Conservation (phyloP, 2,888 invertebrate genomes). For the Patella ulyssiponensis region DNA sequence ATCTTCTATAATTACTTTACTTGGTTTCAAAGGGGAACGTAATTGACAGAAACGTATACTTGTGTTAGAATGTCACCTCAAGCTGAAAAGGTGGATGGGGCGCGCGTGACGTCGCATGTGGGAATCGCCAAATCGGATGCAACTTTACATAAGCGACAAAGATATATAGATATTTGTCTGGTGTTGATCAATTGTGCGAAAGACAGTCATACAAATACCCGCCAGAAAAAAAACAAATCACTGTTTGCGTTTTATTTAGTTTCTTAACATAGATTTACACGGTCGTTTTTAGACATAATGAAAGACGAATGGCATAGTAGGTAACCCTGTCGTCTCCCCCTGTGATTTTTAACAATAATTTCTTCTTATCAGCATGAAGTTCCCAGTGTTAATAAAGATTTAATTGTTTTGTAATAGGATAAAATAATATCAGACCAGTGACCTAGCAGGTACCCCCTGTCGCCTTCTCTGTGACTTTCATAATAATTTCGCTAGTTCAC, state of each 20-base stretch:
- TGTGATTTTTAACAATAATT: too few species aligned
- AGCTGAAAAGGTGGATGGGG: background rate
- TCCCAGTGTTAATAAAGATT: too few species aligned
- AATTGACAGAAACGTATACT: conserved; percentile 8
- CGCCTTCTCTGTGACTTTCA: too few species aligned
- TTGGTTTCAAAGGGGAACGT: background rate
- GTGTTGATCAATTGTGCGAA: background rate
- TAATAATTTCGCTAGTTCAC: too few species aligned
- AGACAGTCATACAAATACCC: background rate
- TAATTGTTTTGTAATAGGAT: background rate
- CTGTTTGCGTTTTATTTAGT: background rate
- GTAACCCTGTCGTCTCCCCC: background rate
- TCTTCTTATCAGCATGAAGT: too few species aligned
- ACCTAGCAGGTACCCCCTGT: too few species aligned
- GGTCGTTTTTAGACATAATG: background rate
- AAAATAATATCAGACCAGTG: background rate
- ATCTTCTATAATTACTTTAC: conserved; percentile 10
- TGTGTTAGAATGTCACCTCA: background rate
- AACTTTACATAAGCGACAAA: conserved; percentile 5
- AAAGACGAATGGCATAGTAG: background rate
- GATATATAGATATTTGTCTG: background rate
- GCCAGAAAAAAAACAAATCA: conserved; percentile 7
- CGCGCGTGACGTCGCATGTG: conserved; percentile 6
- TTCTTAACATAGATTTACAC: background rate
- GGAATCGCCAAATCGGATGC: background rate